Conservation (phyloP, 2,797 vertebrate species). For the Malurus leucopterus region DNA sequence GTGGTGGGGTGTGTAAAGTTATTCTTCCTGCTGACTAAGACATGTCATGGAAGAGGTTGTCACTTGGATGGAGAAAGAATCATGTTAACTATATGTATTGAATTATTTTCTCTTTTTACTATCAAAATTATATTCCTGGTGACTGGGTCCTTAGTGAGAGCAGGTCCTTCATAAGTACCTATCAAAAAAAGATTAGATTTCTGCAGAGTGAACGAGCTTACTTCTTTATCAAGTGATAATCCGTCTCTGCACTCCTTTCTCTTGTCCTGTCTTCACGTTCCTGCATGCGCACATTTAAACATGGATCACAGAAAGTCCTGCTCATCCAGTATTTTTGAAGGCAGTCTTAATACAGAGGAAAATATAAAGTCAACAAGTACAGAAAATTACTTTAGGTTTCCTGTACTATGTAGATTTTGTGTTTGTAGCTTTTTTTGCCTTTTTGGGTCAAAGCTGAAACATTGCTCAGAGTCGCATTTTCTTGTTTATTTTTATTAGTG, state of each 20-base stretch:
- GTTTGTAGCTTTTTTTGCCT: neutral
- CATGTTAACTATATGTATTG: neutral
- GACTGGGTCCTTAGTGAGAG: neutral
- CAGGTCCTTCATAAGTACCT: neutral
- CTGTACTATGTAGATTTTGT: neutral
- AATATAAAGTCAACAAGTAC: neutral
- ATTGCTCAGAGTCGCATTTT: neutral
- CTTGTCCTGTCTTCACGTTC: neutral
- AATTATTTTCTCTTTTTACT: neutral
- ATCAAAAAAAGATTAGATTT: neutral
- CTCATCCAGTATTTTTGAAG: neutral
- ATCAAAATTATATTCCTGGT: neutral
- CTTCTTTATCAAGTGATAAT: neutral
- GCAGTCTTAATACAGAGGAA: neutral
- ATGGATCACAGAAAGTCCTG: neutral
- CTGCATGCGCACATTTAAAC: neutral
- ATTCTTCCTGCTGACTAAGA: constrained; percentile 20
- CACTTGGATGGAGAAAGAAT: neutral
- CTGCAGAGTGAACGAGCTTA: neutral
- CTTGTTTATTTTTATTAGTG: neutral
- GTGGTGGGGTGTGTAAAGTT: neutral
- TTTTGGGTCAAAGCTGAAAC: neutral
- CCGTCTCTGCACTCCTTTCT: neutral
- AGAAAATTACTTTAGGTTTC: neutral
- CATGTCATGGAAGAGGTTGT: constrained; percentile 7